Evolutionary conservation across 2,113 vertebrate genomes (phyloP).

Genomic region (Oreochromis niloticus): DNA sequence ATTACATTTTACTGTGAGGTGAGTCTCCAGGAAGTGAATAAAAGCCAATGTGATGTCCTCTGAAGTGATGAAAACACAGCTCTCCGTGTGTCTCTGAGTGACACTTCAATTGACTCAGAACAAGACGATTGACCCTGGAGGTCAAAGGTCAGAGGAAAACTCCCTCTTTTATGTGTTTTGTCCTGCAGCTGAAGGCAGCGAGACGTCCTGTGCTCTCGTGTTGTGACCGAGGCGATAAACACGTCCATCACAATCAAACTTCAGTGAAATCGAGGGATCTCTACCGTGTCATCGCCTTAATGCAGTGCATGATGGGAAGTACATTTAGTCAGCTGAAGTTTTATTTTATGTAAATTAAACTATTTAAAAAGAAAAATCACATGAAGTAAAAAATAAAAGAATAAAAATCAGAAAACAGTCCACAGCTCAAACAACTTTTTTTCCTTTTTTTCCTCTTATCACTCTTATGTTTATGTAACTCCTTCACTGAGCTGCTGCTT

Average conservation of each 20-base stretch:
- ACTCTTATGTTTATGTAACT: not conserved
- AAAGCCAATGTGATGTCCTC: not conserved
- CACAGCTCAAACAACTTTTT: not conserved
- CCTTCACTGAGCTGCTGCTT: not conserved
- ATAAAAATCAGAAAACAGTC: not conserved
- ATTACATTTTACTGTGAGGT: not conserved
- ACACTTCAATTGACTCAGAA: not conserved
- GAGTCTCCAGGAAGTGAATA: not conserved
- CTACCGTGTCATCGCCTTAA: not conserved
- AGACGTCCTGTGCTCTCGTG: not conserved
- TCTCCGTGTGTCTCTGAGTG: not conserved
- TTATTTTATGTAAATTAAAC: not conserved
- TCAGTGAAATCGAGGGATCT: not conserved
- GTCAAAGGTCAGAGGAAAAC: not conserved
- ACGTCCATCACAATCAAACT: not conserved
- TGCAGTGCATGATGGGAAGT: not conserved
- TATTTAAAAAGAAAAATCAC: not conserved
- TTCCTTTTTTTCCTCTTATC: not conserved
- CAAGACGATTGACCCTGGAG: not conserved
- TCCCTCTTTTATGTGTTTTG: not conserved
- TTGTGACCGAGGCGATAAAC: not conserved
- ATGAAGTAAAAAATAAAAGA: not conserved
- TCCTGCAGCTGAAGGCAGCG: not conserved
- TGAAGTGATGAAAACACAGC: not conserved
- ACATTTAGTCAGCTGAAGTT: not conserved